Evolutionary conservation across 2,888 invertebrate species (phyloP).

Genomic region (Aporophyla nigra): DNA sequence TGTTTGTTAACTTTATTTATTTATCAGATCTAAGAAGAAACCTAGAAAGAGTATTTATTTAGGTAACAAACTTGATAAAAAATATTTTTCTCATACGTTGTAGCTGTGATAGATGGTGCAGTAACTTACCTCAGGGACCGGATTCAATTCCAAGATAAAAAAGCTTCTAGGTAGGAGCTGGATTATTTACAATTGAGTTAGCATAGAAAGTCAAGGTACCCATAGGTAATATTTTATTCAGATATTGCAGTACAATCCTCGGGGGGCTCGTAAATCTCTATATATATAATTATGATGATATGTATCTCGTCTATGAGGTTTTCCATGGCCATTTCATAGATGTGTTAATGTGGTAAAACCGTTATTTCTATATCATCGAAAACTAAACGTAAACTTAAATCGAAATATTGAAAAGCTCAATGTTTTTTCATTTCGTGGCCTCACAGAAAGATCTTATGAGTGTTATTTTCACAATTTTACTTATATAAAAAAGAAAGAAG

Average conservation of each 20-base stretch:
- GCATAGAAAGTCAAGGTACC: background rate
- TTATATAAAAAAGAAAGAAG: too few species aligned
- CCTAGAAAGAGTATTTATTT: background rate
- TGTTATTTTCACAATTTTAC: too few species aligned
- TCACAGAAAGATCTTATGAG: too few species aligned
- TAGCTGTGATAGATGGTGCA: constrained; percentile 44
- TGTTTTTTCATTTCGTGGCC: too few species aligned
- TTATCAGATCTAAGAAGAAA: background rate
- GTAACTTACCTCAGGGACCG: constrained; percentile 41
- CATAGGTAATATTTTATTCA: constrained; percentile 17
- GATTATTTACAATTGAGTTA: constrained; percentile 31
- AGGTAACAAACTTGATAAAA: background rate
- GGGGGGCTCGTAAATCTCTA: background rate
- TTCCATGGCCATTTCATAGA: too few species aligned
- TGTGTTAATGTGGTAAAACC: too few species aligned
- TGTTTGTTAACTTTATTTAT: constrained; percentile 2
- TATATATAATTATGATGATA: too few species aligned
- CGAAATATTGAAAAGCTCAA: too few species aligned
- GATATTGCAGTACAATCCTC: constrained; percentile 12
- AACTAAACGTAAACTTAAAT: too few species aligned
- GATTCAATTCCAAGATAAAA: constrained; percentile 58
- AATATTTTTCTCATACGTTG: constrained; percentile 2
- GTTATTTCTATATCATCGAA: too few species aligned
- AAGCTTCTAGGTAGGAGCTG: constrained; percentile 11
- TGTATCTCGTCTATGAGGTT: background rate